phyloP scores from a whole-genome alignment of 2,888 invertebrate genomes.

The Oscheius sp. region DNA sequence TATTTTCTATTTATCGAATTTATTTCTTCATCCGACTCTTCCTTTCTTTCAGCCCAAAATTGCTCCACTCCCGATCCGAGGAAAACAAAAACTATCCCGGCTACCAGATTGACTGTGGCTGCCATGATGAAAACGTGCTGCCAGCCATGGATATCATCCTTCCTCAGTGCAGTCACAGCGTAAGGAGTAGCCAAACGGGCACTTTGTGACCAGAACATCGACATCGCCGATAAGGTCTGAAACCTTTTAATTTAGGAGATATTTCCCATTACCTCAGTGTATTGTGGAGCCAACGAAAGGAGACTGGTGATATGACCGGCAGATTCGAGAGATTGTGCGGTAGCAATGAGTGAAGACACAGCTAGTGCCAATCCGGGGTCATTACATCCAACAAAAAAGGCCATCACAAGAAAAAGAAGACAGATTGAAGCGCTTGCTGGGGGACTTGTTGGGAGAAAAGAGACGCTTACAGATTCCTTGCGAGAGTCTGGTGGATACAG shows the following conservation, averaged over 20 bases:
- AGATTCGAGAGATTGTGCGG: conserved; percentile 1
- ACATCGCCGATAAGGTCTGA: conserved; percentile 2
- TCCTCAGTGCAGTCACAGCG: neutral
- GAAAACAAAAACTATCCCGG: neutral
- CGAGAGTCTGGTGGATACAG: conserved; percentile 1
- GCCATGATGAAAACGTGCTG: conserved; percentile 12
- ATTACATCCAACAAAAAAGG: conserved; percentile 11
- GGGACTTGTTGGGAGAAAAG: neutral
- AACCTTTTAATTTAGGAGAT: no score
- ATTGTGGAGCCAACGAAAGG: conserved; percentile 17
- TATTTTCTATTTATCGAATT: no score
- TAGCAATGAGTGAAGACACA: neutral
- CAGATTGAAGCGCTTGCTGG: conserved; percentile 8
- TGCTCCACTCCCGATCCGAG: no score
- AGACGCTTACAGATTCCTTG: conserved; percentile 14
- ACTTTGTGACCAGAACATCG: conserved; percentile 11
- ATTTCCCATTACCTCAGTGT: no score
- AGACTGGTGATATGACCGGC: conserved; percentile 14
- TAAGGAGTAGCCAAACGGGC: conserved; percentile 5
- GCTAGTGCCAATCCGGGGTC: conserved; percentile 2
- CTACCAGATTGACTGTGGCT: neutral
- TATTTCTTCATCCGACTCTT: no score
- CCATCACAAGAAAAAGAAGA: neutral
- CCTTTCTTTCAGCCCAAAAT: no score
- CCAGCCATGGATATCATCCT: conserved; percentile 6